Evolutionary conservation across 2,113 vertebrate genomes (phyloP), one percentile per base, ranked within the genome.

Genomic region (Struthio camelus): DNA sequence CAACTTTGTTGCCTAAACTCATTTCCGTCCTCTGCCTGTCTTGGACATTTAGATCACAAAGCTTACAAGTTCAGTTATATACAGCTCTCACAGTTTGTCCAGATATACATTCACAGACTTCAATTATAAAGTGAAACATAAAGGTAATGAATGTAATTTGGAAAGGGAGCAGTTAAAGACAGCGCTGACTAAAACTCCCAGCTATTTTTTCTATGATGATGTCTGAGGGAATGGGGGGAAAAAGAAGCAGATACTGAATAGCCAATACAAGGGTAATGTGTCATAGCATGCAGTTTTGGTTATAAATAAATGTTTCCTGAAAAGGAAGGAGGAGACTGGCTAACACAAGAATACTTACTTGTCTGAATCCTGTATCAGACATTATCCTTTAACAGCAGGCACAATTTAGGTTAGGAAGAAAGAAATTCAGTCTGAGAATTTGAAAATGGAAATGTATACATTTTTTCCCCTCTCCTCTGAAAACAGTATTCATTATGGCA

Each of bases 21-120:
- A 66, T 94, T 94, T 79, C 28, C 50, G n/a, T 73, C 91, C 70
- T 83, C 71, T 40, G 22, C n/a, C 56, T 51, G 19, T 58, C n/a
- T 80, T 58, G 44, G 48, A 40, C 2, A 90, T 80, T 94, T 87
- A 78, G 76, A 25, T 69, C 38, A 81, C 25, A 82, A 80, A 71
- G 32, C 75, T 36, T 27, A 24, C 56, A 40, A 32, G 20, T 56
- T 77, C 50, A 36, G 10, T 77, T 69, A 77, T 42, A 76, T 18
- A 48, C 12, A 58, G 18, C 61, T 81, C 30, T 67, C 36, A 62
- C 11, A 32, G 16, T 64, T 80, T 88, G 18, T 73, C 62, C 53
- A 76, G 22, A 8, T 40, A 28, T 13, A 32, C 19, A 53, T 85
- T 59, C 32, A 46, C 8, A 81, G 32, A 34, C 17, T 34, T 32